Evolutionary conservation across 1,140 invertebrate genomes (phyloP).

Genomic region (Anadara kagoshimensis): DNA sequence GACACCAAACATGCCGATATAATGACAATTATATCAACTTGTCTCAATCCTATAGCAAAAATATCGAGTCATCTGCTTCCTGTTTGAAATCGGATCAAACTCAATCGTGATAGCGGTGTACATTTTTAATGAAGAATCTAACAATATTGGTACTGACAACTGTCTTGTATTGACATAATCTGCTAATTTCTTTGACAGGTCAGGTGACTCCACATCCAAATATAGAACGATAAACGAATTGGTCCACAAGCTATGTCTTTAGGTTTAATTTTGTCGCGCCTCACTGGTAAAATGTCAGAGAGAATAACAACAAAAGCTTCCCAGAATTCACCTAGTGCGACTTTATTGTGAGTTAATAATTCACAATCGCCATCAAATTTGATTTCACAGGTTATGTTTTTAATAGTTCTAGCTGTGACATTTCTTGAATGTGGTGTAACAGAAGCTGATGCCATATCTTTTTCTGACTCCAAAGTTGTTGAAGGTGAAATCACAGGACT

Average conservation of each 20-base stretch:
- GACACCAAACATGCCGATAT: slow-evolving; percentile 4
- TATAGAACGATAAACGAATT: slow-evolving; percentile 2
- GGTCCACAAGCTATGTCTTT: slow-evolving; percentile 12
- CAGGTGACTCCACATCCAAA: not conserved
- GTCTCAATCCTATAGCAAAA: slow-evolving; percentile 13
- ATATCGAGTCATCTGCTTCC: slow-evolving; percentile 4
- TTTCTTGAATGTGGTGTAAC: too few species aligned
- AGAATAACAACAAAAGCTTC: not conserved
- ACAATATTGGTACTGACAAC: not conserved
- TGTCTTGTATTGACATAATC: not conserved
- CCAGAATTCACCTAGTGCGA: slow-evolving; percentile 11
- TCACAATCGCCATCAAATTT: slow-evolving; percentile 3
- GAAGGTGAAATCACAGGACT: too few species aligned
- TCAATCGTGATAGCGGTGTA: not conserved
- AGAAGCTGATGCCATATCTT: too few species aligned
- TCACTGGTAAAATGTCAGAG: not conserved
- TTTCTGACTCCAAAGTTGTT: too few species aligned
- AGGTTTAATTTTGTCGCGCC: not conserved
- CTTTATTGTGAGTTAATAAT: slow-evolving; percentile 1
- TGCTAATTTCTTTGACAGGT: not conserved
- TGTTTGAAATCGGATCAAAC: not conserved
- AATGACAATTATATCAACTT: slow-evolving; percentile 17
- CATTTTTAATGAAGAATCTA: not conserved
- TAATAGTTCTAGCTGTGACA: too few species aligned
- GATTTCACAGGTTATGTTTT: not conserved